Percentiles rank a stretch among this genome's conserved stretches.
Evolutionary conservation across 2,113 vertebrate genomes (phyloP).

Genomic region (Psittacula cyanocephala): DNA sequence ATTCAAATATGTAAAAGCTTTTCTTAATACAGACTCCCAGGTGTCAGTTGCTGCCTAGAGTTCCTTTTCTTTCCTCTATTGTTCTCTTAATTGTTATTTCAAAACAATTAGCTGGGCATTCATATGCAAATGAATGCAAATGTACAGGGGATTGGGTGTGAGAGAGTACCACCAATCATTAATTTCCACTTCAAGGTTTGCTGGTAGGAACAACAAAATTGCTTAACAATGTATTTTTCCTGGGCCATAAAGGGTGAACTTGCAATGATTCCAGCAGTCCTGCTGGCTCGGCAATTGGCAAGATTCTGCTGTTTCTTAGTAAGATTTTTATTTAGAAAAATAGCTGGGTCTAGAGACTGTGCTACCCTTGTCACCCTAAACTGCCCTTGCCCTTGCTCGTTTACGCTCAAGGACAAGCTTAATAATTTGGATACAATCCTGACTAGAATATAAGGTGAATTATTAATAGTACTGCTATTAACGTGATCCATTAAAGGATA

Average conservation of each 20-base stretch:
- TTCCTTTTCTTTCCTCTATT: slow-evolving; percentile 78
- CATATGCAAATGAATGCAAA: slow-evolving; percentile 80
- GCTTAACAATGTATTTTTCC: slow-evolving; percentile 66
- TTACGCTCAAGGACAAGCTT: background rate
- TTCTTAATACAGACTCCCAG: slow-evolving; percentile 79
- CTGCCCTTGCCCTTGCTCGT: slow-evolving; percentile 16
- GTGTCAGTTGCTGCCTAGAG: slow-evolving; percentile 78
- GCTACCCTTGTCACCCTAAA: slow-evolving; percentile 15
- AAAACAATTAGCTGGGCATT: slow-evolving; percentile 83
- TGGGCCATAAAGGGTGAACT: slow-evolving; percentile 62
- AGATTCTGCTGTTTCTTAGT: slow-evolving; percentile 43
- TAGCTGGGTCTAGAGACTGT: slow-evolving; percentile 2
- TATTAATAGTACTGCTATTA: slow-evolving; percentile 16
- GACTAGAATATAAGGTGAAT: background rate
- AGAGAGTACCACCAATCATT: slow-evolving; percentile 73
- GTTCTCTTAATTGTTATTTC: slow-evolving; percentile 84
- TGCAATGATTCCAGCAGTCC: slow-evolving; percentile 17
- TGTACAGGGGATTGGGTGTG: slow-evolving; percentile 67
- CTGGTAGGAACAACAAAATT: slow-evolving; percentile 73
- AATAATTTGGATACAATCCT: background rate
- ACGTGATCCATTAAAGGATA: slow-evolving; percentile 13
- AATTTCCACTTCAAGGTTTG: slow-evolving; percentile 79
- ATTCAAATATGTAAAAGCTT: slow-evolving; percentile 79
- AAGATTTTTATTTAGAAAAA: background rate
- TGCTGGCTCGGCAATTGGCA: slow-evolving; percentile 65